Percentiles rank a stretch among this genome's conserved stretches.
These are phyloP conservation scores for Chymomyza procnemis DNA, from an alignment of 2,888 invertebrate species.

Conservation along the genomic window DNA sequence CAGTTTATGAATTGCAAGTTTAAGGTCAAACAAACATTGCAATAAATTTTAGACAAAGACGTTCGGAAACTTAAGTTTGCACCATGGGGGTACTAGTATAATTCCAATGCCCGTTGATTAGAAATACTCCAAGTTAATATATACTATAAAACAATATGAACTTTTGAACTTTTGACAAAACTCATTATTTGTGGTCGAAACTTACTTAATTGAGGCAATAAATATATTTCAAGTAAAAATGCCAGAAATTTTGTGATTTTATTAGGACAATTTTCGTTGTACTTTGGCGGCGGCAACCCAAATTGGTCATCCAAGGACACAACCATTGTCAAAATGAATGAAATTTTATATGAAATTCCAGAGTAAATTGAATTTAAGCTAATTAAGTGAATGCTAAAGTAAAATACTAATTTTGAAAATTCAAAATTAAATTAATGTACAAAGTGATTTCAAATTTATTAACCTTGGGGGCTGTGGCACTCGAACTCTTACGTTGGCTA, in stretches of 20 bases:
- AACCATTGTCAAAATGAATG: not conserved
- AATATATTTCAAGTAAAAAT: not conserved
- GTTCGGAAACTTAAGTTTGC: not conserved
- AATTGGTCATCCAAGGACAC: not conserved
- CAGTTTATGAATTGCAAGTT: not conserved
- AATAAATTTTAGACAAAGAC: not conserved
- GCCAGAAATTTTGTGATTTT: not conserved
- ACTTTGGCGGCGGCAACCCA: not conserved
- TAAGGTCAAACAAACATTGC: not conserved
- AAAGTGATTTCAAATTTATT: not conserved
- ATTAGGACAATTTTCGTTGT: not conserved
- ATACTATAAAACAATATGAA: not conserved
- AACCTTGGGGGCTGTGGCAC: not conserved
- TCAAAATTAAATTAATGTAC: not conserved
- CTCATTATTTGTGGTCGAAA: not conserved
- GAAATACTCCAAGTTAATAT: not conserved
- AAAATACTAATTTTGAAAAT: not conserved
- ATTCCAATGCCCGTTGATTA: conserved; percentile 17
- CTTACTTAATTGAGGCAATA: not conserved
- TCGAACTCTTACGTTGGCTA: not conserved
- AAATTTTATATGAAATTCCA: not conserved
- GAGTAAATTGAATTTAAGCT: not conserved
- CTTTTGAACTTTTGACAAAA: not conserved
- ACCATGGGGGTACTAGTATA: not conserved
- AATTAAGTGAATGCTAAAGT: not conserved